These are phyloP conservation scores for Buteo buteo DNA, from an alignment of 2,113 vertebrate species.

Conservation along the genomic window DNA sequence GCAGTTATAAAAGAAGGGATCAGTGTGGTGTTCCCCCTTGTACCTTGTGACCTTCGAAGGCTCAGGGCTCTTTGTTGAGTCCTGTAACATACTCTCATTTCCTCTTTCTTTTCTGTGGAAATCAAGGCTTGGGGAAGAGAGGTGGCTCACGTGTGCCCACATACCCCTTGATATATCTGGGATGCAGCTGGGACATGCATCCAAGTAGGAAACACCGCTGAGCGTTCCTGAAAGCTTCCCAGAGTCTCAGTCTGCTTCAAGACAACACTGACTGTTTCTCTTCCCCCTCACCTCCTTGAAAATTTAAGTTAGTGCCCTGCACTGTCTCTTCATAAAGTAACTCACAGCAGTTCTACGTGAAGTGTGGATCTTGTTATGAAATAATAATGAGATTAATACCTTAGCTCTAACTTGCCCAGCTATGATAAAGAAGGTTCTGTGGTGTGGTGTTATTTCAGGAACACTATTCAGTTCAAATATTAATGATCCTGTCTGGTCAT, in stretches of 20 bases:
- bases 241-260: background rate
- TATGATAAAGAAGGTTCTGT: background rate
- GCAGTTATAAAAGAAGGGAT: background rate
- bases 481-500: background rate
- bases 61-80: background rate
- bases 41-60: background rate
- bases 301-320: background rate
- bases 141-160: background rate
- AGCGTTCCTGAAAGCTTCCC: background rate
- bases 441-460: background rate
- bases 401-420: background rate
- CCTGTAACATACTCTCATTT: background rate
- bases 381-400: background rate
- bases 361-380: background rate
- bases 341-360: background rate
- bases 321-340: background rate
- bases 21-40: background rate
- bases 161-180: background rate
- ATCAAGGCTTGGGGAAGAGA: background rate
- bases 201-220: background rate
- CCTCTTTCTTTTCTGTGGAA: background rate
- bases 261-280: background rate
- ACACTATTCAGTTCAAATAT: background rate
- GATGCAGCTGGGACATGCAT: background rate
- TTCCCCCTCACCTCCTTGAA: background rate